These are phyloP conservation scores for Philonicus albiceps DNA, from an alignment of 2,888 invertebrate species.

Conservation along the genomic window DNA sequence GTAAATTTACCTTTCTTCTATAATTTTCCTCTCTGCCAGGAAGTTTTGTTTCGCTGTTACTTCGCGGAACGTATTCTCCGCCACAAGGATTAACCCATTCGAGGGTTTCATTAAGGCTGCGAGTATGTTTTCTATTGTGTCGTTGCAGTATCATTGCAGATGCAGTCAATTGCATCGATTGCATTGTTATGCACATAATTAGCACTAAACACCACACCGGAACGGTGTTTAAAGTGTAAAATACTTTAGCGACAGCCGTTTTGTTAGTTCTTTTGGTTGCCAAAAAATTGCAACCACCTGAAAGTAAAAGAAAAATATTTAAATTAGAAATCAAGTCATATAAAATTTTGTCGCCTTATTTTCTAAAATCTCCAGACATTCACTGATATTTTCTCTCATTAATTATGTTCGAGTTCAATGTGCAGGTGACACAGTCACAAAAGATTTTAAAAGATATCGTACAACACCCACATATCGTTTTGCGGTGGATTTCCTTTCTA, in stretches of 20 bases:
- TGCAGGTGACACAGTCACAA: neutral
- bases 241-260: slow-evolving; percentile 54
- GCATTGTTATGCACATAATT: slow-evolving; percentile 44
- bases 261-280: slow-evolving; percentile 55
- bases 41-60: neutral
- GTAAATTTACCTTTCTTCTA: slow-evolving; percentile 23
- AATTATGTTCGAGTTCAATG: neutral
- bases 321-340: neutral
- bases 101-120: slow-evolving; percentile 35
- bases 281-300: slow-evolving; percentile 55
- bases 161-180: slow-evolving; percentile 39
- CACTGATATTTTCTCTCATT: neutral
- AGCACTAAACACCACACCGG: slow-evolving; percentile 48
- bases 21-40: neutral
- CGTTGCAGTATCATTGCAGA: neutral
- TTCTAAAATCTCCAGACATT: neutral
- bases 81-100: slow-evolving; percentile 60
- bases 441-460: neutral
- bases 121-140: slow-evolving; percentile 4
- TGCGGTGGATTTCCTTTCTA: neutral
- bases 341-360: neutral
- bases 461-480: neutral
- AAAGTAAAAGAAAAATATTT: slow-evolving; percentile 32
- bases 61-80: slow-evolving; percentile 49
- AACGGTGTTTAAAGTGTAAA: slow-evolving; percentile 16